Evolutionary conservation across 2,888 invertebrate species (phyloP).

Genomic region (Orthonevra nobilis): DNA sequence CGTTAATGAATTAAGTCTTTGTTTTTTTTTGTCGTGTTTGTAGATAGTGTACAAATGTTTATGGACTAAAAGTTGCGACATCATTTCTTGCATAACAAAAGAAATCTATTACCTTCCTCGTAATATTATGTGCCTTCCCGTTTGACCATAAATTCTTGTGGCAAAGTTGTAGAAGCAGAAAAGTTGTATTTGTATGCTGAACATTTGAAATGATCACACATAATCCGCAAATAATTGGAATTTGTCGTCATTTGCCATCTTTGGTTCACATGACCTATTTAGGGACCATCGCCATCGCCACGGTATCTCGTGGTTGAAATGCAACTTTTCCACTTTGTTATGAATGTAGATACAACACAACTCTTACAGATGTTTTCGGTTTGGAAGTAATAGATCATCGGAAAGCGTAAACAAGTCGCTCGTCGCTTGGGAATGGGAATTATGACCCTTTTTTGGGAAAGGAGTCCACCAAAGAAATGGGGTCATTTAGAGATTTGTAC

Average conservation of each 20-base stretch:
- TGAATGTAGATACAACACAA: too few relatives aligned
- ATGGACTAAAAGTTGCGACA: slow-evolving; percentile 22
- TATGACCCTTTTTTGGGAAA: slow-evolving; percentile 28
- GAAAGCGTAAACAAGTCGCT: slow-evolving; percentile 30
- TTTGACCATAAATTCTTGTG: slow-evolving; percentile 1
- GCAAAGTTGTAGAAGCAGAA: neutral
- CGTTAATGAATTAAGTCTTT: neutral
- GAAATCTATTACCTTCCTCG: too few relatives aligned
- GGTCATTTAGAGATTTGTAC: too few relatives aligned
- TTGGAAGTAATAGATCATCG: slow-evolving; percentile 36
- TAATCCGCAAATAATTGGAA: slow-evolving; percentile 42
- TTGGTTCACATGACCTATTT: slow-evolving; percentile 47
- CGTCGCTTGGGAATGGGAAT: slow-evolving; percentile 6
- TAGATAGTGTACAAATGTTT: too few relatives aligned
- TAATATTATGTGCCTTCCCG: slow-evolving; percentile 12
- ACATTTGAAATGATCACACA: slow-evolving; percentile 17
- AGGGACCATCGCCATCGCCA: neutral
- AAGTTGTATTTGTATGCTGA: slow-evolving; percentile 1
- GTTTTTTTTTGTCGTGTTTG: too few relatives aligned
- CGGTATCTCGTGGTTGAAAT: slow-evolving; percentile 5
- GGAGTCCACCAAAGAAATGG: too few relatives aligned
- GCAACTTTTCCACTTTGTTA: slow-evolving; percentile 2
- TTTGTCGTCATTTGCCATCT: slow-evolving; percentile 23
- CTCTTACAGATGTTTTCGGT: slow-evolving; percentile 27
- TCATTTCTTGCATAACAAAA: too few relatives aligned